These are phyloP conservation scores for Acanthosoma haemorrhoidale DNA, from an alignment of 2,888 invertebrate genomes.

Conservation along the genomic window DNA sequence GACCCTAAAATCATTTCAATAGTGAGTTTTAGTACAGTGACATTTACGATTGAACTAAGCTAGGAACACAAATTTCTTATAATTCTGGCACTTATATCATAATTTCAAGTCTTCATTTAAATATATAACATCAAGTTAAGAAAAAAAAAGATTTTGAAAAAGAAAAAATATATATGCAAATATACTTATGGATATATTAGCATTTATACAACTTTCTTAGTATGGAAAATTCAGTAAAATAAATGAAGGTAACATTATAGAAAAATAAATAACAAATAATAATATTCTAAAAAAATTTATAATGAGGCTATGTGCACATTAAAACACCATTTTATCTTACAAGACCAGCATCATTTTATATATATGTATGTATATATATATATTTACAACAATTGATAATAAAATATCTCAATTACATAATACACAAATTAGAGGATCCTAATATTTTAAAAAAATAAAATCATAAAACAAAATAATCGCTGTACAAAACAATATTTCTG, in stretches of 20 bases:
- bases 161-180: neutral
- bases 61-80: neutral
- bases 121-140: neutral
- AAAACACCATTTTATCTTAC: conserved; percentile 53
- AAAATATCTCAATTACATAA: conserved; percentile 45
- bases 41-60: neutral
- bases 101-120: conserved; percentile 1
- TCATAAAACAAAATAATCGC: conserved; percentile 41
- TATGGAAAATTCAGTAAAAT: no score
- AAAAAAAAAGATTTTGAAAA: neutral
- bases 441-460: conserved; percentile 43
- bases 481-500: conserved; percentile 44
- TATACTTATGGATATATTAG: neutral
- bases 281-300: conserved; percentile 39
- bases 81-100: neutral
- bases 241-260: neutral
- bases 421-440: conserved; percentile 46
- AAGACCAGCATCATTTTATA: conserved; percentile 50
- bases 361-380: conserved; percentile 34
- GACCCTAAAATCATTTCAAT: no score
- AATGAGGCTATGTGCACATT: conserved; percentile 47
- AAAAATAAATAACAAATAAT: conserved; percentile 21
- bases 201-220: no score
- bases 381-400: conserved; percentile 42
- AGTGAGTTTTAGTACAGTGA: no score